Evolutionary conservation across 2,113 vertebrate genomes (phyloP).

Genomic region (Pitta sordida): DNA sequence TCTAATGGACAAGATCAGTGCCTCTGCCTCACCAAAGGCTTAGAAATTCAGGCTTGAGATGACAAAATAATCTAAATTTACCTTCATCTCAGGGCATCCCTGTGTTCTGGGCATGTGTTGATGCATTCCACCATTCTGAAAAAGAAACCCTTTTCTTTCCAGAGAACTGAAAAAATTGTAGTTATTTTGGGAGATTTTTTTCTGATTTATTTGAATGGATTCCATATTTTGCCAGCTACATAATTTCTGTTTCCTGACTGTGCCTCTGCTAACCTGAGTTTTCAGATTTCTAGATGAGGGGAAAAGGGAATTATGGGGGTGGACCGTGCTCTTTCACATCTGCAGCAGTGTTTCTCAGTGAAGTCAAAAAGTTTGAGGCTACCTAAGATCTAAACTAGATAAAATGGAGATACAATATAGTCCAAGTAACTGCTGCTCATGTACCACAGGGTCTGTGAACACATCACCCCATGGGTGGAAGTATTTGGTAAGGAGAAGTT

Average conservation of each 20-base stretch:
- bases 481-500: not conserved
- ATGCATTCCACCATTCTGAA: not conserved
- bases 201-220: not conserved
- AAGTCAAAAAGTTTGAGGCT: not conserved
- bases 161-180: not conserved
- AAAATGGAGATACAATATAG: not conserved
- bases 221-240: not conserved
- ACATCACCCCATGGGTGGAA: constrained; percentile 22
- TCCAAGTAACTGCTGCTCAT: not conserved
- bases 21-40: not conserved
- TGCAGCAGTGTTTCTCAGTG: not conserved
- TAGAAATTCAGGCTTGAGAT: not conserved
- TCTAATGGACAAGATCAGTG: not conserved
- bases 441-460: constrained; percentile 21
- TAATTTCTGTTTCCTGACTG: not conserved
- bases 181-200: not conserved
- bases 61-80: not conserved
- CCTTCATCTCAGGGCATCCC: not conserved
- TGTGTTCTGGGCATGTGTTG: not conserved
- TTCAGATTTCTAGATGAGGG: not conserved
- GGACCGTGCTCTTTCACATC: not conserved
- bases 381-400: not conserved
- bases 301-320: not conserved
- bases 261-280: not conserved
- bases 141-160: not conserved